Base-by-base conservation (phyloP, 2,888 invertebrate species). In the Mesopsocus fuscifrons region DNA sequence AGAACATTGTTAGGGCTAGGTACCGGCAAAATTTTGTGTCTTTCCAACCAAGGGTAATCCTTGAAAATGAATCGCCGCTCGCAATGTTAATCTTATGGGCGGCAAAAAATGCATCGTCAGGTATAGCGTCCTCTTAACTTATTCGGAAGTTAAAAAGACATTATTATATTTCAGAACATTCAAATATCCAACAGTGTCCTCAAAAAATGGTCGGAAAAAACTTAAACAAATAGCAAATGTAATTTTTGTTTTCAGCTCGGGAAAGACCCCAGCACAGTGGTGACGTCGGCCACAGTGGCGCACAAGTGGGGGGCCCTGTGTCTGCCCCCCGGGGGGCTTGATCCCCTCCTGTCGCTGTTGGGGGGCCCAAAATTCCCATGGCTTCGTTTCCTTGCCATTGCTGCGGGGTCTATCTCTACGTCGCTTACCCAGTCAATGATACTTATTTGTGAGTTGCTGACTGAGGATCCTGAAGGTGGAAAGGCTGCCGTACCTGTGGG, bases 391-490 rank as follows among this genome's bases (percentile, higher is more conserved):
- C 63, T 85, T 21, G 76, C 79, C 0, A 68, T 85, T 0, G 80
- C 82, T 48, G 74, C 71, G 1, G 78, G 74, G 1, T 60, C 75
- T 46, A 54, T 81, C 26, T 72, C 72, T 23, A 72, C 77, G 75
- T 75, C 71, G 52, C 63, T 84, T 13, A 74, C 76, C 2, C 74
- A 78, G 54, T 79, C 84, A 1, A 81, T 87, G 81, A 72, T 74
- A 34, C 65, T 79, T 48, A 65, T 85, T 16, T 88, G 87, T 57
- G 83, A 87, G 56, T 68, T 83, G 0, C 62, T 85, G 42, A 83
- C 84, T 1, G 75, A 78, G 48, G 85, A 87, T 54, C 79, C 84
- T 0, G 85, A 85, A 45, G 87, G 87, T 1, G 84, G 83, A 0
- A 75, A 79, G 0, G 75, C 82, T 0, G 74, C 77, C 51, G 74